These are phyloP conservation scores for Danaus plexippus DNA, from an alignment of 1,140 invertebrate species.

Conservation along the genomic window DNA sequence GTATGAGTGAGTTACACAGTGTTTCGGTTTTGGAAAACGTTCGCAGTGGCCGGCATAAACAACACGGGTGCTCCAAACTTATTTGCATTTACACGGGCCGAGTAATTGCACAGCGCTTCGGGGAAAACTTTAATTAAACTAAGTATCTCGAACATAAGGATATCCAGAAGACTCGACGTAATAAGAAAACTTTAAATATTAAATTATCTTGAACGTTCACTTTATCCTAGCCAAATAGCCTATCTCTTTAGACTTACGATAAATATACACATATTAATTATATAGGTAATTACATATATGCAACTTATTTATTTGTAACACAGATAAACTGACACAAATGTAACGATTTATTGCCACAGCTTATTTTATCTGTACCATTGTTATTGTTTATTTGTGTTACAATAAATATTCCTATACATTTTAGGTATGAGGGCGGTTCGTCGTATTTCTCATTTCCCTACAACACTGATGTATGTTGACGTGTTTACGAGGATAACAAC, in stretches of 20 bases:
- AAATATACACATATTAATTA: slow-evolving; percentile 1
- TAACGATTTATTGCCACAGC: neutral
- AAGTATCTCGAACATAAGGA: slow-evolving; percentile 57
- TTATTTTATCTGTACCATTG: neutral
- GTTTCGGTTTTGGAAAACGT: slow-evolving; percentile 39
- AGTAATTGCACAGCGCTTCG: slow-evolving; percentile 66
- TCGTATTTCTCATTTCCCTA: slow-evolving; percentile 21
- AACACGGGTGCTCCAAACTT: slow-evolving; percentile 56
- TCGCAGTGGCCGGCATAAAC: slow-evolving; percentile 50
- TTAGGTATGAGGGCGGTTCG: slow-evolving; percentile 25
- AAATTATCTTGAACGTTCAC: slow-evolving; percentile 22
- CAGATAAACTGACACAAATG: slow-evolving; percentile 6
- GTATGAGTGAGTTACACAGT: neutral
- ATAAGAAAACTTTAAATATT: slow-evolving; percentile 47
- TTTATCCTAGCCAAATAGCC: neutral
- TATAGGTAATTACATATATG: neutral
- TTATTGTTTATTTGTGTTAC: neutral
- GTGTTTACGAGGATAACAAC: slow-evolving; percentile 48
- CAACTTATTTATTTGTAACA: neutral
- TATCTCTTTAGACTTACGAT: neutral
- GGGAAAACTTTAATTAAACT: slow-evolving; percentile 68
- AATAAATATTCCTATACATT: slow-evolving; percentile 15
- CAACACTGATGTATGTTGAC: slow-evolving; percentile 41
- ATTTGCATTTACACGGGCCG: slow-evolving; percentile 69
- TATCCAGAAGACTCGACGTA: slow-evolving; percentile 49